phyloP scores from a whole-genome alignment of 1,140 invertebrate species.

The Hylyphantes graminicola region DNA sequence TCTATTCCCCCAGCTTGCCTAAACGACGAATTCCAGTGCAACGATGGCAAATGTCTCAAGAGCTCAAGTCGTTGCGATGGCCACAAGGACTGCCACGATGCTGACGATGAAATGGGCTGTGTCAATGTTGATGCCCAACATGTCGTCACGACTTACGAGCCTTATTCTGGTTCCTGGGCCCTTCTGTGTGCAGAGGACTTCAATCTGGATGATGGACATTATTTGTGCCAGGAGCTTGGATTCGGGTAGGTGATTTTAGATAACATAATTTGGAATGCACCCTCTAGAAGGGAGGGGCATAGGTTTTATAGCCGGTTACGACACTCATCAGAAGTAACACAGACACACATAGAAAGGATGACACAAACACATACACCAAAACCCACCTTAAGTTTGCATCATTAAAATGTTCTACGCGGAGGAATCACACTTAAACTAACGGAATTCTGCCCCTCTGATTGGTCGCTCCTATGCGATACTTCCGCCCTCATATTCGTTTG shows the following conservation, averaged over 20 bases:
- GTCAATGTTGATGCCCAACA: conserved; percentile 54
- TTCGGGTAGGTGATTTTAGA: conserved; percentile 34
- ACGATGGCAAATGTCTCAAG: conserved; percentile 67
- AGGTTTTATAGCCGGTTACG: too few relatives aligned
- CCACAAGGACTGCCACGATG: conserved; percentile 78
- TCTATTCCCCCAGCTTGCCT: conserved; percentile 65
- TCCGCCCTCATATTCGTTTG: too few relatives aligned
- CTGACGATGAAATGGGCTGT: conserved; percentile 67
- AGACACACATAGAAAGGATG: too few relatives aligned
- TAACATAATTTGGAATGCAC: too few relatives aligned
- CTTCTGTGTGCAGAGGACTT: conserved; percentile 56
- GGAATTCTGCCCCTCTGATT: too few relatives aligned
- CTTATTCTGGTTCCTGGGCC: conserved; percentile 45
- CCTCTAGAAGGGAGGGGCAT: too few relatives aligned
- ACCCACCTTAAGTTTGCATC: too few relatives aligned
- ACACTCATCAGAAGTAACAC: too few relatives aligned
- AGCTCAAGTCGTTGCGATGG: conserved; percentile 84
- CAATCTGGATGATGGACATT: conserved; percentile 56
- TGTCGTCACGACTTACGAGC: conserved; percentile 48
- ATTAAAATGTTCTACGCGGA: too few relatives aligned
- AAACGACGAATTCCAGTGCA: conserved; percentile 68
- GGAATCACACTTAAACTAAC: too few relatives aligned
- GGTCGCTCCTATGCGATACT: too few relatives aligned
- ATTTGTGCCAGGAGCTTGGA: conserved; percentile 56
- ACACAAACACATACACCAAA: too few relatives aligned